Evolutionary conservation across 2,113 vertebrate species (phyloP).

Genomic region (Probosciger aterrimus): DNA sequence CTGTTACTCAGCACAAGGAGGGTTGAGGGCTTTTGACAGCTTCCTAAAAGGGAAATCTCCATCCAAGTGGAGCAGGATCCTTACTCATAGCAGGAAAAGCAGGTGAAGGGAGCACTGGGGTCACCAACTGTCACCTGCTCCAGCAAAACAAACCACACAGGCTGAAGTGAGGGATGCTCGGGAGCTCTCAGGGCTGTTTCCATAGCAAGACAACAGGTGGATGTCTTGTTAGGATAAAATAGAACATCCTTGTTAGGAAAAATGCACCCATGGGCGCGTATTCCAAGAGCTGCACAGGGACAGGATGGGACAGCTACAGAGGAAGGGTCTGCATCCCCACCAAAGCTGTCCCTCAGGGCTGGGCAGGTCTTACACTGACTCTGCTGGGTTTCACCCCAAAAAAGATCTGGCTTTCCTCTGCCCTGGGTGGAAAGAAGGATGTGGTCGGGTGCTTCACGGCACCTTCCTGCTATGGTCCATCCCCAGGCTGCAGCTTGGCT

Average conservation of each 20-base stretch:
- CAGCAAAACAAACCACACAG: neutral
- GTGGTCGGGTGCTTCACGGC: neutral
- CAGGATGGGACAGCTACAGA: neutral
- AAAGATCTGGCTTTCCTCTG: neutral
- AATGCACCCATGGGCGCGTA: neutral
- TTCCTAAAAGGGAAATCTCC: conserved; percentile 2
- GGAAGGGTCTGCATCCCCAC: neutral
- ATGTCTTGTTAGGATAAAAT: neutral
- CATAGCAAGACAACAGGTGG: fast-evolving
- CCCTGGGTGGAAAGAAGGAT: neutral
- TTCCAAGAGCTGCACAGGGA: fast-evolving
- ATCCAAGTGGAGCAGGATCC: neutral
- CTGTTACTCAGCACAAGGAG: neutral
- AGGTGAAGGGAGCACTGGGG: neutral
- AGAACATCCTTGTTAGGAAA: neutral
- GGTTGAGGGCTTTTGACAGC: neutral
- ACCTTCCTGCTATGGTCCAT: neutral
- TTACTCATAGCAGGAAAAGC: neutral
- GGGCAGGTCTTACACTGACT: neutral
- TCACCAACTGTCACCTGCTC: neutral
- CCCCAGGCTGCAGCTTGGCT: neutral
- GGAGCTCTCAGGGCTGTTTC: neutral
- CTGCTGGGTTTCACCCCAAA: neutral
- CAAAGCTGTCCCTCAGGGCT: neutral
- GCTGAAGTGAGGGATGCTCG: neutral